Evolutionary conservation across 2,797 vertebrate genomes (phyloP), one percentile per base, ranked within the genome.

Genomic region (Danio tinwini): DNA sequence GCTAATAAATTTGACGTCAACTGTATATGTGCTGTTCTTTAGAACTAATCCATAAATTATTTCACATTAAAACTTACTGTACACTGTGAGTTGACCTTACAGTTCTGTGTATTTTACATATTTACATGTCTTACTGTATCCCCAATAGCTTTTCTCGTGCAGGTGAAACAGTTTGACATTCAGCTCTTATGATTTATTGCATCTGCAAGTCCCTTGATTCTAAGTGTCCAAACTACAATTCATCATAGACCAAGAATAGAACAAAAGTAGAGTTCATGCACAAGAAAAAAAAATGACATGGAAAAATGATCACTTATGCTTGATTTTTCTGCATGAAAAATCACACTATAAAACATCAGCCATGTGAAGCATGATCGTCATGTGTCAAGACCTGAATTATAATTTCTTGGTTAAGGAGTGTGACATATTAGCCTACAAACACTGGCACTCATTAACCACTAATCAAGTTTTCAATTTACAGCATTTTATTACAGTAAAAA

Each of bases 111-210:
- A 29, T 29, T 29, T 29, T 29, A 1, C 29, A 29, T 29, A 29
- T 29, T 29, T 29, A 29, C 29, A 29, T 29, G 29, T 29, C 29
- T 29, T 29, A 58, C n/a, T 14, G 12, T 44, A 58, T 17, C 5
- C 11, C 47, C 19, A 45, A 67, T 17, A n/a, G 14, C 19, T 73
- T 73, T 74, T 42, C 65, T 81, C 2, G 21, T n/a, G 58, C 82
- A 83, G 86, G 79, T 86, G 56, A 59, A 88, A 87, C 87, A 88
- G 86, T 88, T 89, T 91, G 88, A 89, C 87, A 85, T 84, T 87
- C 84, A 90, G 88, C 86, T 88, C 85, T 88, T 87, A 85, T 77
- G 85, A 90, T 88, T 85, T 81, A 67, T 80, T 87, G 37, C 47
- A 86, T 56, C 10, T 49, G 58, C 82, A 80, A 84, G 81, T 70